Conservation (phyloP, 1,140 invertebrate species). For the Drosophila nikananu region DNA sequence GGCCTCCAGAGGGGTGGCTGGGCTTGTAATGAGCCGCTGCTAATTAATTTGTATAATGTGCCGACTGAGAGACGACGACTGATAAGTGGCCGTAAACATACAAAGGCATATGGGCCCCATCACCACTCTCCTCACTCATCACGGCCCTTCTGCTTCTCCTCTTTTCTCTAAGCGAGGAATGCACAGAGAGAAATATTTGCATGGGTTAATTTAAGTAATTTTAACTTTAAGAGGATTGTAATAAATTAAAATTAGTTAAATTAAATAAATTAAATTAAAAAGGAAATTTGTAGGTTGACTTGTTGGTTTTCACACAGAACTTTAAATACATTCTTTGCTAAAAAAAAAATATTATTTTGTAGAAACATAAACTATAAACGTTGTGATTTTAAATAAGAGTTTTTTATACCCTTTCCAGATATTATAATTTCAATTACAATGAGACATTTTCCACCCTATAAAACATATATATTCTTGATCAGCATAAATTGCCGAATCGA, state of each 20-base stretch:
- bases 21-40: slow-evolving; percentile 49
- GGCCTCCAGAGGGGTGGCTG: background rate
- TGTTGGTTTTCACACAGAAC: background rate
- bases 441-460: background rate
- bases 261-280: too few species aligned
- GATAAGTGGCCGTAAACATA: slow-evolving; percentile 68
- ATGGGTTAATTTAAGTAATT: background rate
- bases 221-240: background rate
- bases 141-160: background rate
- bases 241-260: too few species aligned
- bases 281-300: background rate
- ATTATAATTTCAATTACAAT: background rate
- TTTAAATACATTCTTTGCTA: too few species aligned
- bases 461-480: background rate
- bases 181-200: background rate
- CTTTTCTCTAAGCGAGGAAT: background rate
- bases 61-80: slow-evolving; percentile 44
- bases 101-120: slow-evolving; percentile 36
- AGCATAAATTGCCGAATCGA: background rate
- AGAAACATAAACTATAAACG: too few species aligned
- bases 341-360: too few species aligned
- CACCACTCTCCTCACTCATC: slow-evolving; percentile 7
- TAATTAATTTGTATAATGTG: slow-evolving; percentile 79
- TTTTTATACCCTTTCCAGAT: too few species aligned
- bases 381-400: too few species aligned